A percentile compares a stretch with the other conserved stretches of the same genome.
These are phyloP conservation scores for Bicyclus anynana DNA, from an alignment of 1,140 invertebrate genomes.

Conservation along the genomic window DNA sequence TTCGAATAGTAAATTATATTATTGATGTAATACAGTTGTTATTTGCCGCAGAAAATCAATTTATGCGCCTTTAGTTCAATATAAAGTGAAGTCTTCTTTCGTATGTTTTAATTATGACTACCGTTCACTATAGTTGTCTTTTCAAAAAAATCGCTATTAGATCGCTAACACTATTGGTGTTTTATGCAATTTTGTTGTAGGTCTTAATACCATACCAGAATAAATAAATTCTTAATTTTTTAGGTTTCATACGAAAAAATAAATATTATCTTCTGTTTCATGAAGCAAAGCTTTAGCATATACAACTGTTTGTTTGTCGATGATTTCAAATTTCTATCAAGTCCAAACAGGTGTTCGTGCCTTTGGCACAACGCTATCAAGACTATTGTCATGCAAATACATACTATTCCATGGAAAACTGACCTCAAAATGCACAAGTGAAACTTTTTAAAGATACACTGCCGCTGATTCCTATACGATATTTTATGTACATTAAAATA, in stretches of 20 bases:
- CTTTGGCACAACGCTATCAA: not conserved
- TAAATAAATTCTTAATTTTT: no score
- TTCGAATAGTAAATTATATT: slow-evolving; percentile 1
- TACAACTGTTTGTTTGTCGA: no score
- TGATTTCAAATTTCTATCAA: not conserved
- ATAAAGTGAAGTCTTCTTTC: no score
- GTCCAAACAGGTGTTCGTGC: not conserved
- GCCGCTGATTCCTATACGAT: not conserved
- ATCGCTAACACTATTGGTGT: no score
- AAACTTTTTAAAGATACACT: not conserved
- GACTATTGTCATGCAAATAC: not conserved
- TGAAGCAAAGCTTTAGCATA: no score
- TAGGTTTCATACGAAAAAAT: no score
- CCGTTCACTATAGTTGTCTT: no score
- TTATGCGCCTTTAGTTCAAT: not conserved
- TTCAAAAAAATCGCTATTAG: no score
- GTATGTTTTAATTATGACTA: no score
- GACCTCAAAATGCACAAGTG: not conserved
- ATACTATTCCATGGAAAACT: not conserved
- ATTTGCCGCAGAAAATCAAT: not conserved
- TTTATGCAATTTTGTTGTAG: no score
- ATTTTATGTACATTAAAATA: not conserved
- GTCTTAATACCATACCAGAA: no score
- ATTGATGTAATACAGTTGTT: slow-evolving; percentile 2
- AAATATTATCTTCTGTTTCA: not conserved